Evolutionary conservation across 2,888 invertebrate species (phyloP).

Genomic region (Campopleginae sp.): DNA sequence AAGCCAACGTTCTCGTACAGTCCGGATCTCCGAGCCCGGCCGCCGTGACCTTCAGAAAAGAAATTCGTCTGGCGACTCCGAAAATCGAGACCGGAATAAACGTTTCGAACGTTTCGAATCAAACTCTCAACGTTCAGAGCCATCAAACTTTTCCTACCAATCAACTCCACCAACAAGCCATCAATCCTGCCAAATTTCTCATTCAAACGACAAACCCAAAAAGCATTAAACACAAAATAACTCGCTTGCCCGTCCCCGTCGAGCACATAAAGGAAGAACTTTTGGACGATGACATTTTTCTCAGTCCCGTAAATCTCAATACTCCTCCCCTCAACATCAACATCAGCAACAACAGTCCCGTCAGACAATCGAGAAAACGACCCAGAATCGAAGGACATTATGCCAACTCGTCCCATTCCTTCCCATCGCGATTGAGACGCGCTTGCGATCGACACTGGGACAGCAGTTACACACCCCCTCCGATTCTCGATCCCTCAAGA

Average conservation of each 20-base stretch:
- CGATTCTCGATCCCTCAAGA: slow-evolving; percentile 96
- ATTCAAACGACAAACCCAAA: slow-evolving; percentile 78
- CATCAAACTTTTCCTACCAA: slow-evolving; percentile 68
- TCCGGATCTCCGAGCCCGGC: slow-evolving; percentile 80
- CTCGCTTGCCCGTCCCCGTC: slow-evolving; percentile 78
- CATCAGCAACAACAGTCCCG: slow-evolving; percentile 82
- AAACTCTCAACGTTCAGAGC: slow-evolving; percentile 71
- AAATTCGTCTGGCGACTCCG: slow-evolving; percentile 78
- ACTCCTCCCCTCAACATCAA: not conserved
- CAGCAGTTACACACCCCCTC: slow-evolving; percentile 94
- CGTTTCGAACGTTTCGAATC: slow-evolving; percentile 72
- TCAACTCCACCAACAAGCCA: slow-evolving; percentile 76
- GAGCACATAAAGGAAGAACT: slow-evolving; percentile 87
- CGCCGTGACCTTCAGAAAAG: slow-evolving; percentile 79
- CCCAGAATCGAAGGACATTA: slow-evolving; percentile 87
- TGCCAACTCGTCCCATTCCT: slow-evolving; percentile 83
- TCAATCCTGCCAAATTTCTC: slow-evolving; percentile 82
- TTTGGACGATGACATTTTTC: slow-evolving; percentile 89
- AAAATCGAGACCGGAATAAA: slow-evolving; percentile 77
- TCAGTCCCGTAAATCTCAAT: slow-evolving; percentile 87
- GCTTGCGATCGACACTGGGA: slow-evolving; percentile 83
- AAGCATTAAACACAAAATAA: slow-evolving; percentile 77
- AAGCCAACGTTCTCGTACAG: slow-evolving; percentile 82
- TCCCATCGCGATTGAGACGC: slow-evolving; percentile 82
- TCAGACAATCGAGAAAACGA: slow-evolving; percentile 87